Base-by-base conservation (phyloP, 1,140 invertebrate species). In the Drosophila sulfurigaster region DNA sequence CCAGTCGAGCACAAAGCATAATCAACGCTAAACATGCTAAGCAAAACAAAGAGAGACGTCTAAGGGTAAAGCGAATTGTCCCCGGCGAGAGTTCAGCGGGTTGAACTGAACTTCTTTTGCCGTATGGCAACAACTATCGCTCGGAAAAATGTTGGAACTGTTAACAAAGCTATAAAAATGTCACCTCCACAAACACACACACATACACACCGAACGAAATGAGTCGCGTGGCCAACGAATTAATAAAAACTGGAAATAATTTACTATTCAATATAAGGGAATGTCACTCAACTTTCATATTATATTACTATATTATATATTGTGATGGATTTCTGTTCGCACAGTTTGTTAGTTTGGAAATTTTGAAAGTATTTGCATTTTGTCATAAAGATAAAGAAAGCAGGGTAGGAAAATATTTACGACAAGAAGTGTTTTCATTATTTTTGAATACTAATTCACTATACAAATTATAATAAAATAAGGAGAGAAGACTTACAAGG, bases 141-240 rank as follows among this genome's bases (percentile, higher is more conserved):
- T 35, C 13, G 13, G 11, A 58, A 57, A 25, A 25, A 25, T 25
- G n/a, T 43, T 63, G 48, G 4, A 51, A 56, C 78, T 90, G 81
- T 88, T 88, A 90, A 90, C 85, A 88, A 79, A 85, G 83, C 81
- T 81, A 89, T 89, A 90, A 88, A 88, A 88, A 79, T 90, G 86
- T 88, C 86, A 88, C 81, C 85, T 89, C 69, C 51, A 25, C 20
- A 25, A 3, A 25, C 20, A 25, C 20, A 25, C 20, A 25, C 3
- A 3, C 20, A 25, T 3, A 25, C 20, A 25, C 20, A 80, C 68
- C 45, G n/a, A 65, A 69, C 52, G 58, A 49, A 58, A 56, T n/a
- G 57, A 66, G 76, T 70, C 76, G 82, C 82, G 78, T 87, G 82
- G 77, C 85, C 56, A 54, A 63, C 68, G 46, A 79, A 67, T 79